Evolutionary conservation across 2,797 vertebrate genomes (phyloP).

Genomic region (Helostoma temminkii): DNA sequence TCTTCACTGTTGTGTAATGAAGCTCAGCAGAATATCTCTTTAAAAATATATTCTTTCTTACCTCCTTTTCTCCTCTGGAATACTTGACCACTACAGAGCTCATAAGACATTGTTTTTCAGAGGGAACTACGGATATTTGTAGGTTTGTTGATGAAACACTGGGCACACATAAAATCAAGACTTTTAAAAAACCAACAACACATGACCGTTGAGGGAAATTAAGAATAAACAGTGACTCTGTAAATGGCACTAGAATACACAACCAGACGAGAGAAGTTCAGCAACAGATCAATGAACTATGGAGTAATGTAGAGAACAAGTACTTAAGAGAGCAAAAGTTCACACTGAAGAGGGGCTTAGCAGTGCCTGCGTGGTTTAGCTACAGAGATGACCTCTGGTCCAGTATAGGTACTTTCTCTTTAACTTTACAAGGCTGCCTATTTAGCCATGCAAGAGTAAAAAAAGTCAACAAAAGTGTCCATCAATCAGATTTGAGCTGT

Average conservation of each 20-base stretch:
- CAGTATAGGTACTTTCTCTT: slow-evolving; percentile 8
- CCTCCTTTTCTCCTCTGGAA: not conserved
- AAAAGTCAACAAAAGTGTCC: slow-evolving; percentile 12
- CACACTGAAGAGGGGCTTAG: slow-evolving; percentile 9
- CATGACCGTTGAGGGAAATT: not conserved
- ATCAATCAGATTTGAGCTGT: not conserved
- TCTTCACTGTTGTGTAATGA: slow-evolving; percentile 21
- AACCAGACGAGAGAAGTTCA: slow-evolving; percentile 10
- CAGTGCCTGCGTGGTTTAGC: slow-evolving; percentile 21
- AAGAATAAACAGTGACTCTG: slow-evolving; percentile 2
- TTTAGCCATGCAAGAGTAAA: not conserved
- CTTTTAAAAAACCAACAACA: slow-evolving; percentile 4
- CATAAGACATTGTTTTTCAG: slow-evolving; percentile 10
- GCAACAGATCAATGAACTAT: not conserved
- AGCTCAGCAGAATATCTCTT: slow-evolving; percentile 39
- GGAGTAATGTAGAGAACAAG: not conserved
- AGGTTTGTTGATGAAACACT: slow-evolving; percentile 20
- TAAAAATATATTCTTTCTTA: slow-evolving; percentile 45
- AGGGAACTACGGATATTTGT: slow-evolving; percentile 5
- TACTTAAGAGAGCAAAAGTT: not conserved
- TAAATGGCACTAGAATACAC: not conserved
- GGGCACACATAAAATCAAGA: slow-evolving; percentile 3
- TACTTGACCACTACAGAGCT: slow-evolving; percentile 23
- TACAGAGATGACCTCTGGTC: slow-evolving; percentile 9
- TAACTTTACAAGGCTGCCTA: slow-evolving; percentile 5